phyloP scores from a whole-genome alignment of 2,113 vertebrate species.

The Panthera uncia region DNA sequence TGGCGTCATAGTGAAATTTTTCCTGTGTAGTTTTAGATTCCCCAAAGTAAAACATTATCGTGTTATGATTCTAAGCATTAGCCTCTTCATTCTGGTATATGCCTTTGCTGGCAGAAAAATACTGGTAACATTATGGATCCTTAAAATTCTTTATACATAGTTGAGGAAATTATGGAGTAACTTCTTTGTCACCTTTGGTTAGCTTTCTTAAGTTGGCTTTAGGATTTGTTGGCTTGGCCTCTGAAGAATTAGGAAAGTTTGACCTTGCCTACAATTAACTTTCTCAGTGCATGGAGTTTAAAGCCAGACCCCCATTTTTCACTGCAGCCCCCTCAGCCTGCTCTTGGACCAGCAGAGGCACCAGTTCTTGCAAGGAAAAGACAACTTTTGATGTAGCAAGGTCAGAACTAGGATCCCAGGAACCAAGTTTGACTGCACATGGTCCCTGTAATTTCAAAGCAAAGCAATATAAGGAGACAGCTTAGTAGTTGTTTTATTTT shows the following conservation, averaged over 20 bases:
- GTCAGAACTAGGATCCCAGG: constrained; percentile 46
- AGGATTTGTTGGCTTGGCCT: constrained; percentile 11
- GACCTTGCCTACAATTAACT: not conserved
- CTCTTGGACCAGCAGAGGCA: constrained; percentile 30
- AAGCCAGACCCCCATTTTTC: constrained; percentile 54
- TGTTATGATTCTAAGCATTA: not conserved
- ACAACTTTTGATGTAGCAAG: constrained; percentile 55
- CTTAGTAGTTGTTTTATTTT: constrained; percentile 86
- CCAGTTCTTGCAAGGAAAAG: constrained; percentile 19
- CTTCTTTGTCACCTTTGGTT: not conserved
- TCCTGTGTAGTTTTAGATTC: not conserved
- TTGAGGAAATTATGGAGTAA: constrained; percentile 18
- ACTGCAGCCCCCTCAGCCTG: not conserved
- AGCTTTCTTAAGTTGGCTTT: constrained; percentile 13
- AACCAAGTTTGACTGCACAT: constrained; percentile 55
- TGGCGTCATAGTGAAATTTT: not conserved
- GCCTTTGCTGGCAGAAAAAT: not conserved
- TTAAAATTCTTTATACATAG: not conserved
- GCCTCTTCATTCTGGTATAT: not conserved
- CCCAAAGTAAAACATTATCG: not conserved
- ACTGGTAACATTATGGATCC: constrained; percentile 14
- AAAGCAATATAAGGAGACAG: constrained; percentile 78
- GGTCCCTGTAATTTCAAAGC: constrained; percentile 71
- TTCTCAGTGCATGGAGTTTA: constrained; percentile 47
- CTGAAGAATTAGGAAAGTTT: constrained; percentile 9